Evolutionary conservation across 2,797 vertebrate genomes (phyloP).

Genomic region (Hydrolagus colliei): DNA sequence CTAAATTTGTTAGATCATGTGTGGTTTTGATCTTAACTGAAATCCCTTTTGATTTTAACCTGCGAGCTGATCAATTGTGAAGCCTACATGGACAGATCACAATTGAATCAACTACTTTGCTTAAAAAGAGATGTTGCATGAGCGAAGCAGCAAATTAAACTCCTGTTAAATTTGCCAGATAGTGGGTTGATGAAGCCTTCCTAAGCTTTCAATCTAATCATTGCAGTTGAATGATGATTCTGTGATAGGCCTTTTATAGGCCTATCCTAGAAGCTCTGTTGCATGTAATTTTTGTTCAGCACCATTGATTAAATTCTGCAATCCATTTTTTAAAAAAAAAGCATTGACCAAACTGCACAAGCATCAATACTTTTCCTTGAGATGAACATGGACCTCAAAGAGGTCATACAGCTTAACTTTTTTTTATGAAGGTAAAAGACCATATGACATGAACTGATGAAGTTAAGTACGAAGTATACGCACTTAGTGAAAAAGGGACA

Average conservation of each 20-base stretch:
- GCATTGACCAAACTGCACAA: background rate
- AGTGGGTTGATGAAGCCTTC: background rate
- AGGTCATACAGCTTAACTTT: background rate
- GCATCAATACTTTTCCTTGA: background rate
- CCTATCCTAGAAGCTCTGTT: background rate
- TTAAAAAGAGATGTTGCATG: background rate
- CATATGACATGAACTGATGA: background rate
- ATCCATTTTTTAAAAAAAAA: background rate
- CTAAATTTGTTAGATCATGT: background rate
- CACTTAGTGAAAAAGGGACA: background rate
- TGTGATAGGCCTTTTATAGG: background rate
- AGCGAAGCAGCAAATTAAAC: constrained; percentile 3
- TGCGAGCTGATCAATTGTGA: background rate
- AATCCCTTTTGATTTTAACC: constrained; percentile 1
- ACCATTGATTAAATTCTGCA: too few species aligned
- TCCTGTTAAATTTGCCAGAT: background rate
- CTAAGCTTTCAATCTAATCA: background rate
- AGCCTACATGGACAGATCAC: background rate
- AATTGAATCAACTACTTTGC: background rate
- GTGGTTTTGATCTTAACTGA: background rate
- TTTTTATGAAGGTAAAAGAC: background rate
- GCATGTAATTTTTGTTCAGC: background rate
- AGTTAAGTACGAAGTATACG: background rate
- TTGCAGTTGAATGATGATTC: background rate
- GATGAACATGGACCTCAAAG: constrained; percentile 9